Evolutionary conservation across 2,113 vertebrate species (phyloP), one percentile per base, ranked within the genome.

Genomic region (Jacana jacana): DNA sequence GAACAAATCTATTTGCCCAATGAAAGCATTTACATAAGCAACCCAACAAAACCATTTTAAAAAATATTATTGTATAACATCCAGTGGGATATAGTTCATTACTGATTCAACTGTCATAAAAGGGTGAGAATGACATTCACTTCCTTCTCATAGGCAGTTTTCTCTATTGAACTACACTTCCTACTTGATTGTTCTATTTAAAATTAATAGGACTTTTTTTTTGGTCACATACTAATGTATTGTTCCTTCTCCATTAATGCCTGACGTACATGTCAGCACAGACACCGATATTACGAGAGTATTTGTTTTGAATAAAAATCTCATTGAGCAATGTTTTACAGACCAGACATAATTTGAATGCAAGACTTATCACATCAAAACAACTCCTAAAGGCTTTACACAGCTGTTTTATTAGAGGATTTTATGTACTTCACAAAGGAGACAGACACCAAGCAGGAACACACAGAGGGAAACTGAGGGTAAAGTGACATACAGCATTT

Each of bases 371-470:
- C 55, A 27, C 58, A 68, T 35, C 42, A 71, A 71, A 95, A 83
- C 72, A 86, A 70, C 28, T 60, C 51, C 57, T 64, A 84, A 82
- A 82, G 85, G 80, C 82, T 95, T 95, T 93, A 92, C 76, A 88
- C 49, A 25, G 60, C 51, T 95, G 93, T 92, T 94, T 86, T 52
- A 89, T 78, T 65, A 77, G 39, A 57, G 5, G 16, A 54, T 91
- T 96, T 97, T 92, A 95, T 46, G 71, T 60, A 77, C 42, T 95
- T 95, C 89, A 81, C 24, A 91, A 93, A 54, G 69, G 80, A 96
- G 70, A 95, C n/a, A 7, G 92, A 91, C 75, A 94, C 83, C 73
- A 84, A 81, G 76, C 11, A 86, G 63, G 91, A 79, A 88, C 86
- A 7, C 9, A 55, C 39, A 1, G 1, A 40, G 35, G 17, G 23